Evolutionary conservation across 2,888 invertebrate genomes (phyloP).

Genomic region (Galeruca laticollis): DNA sequence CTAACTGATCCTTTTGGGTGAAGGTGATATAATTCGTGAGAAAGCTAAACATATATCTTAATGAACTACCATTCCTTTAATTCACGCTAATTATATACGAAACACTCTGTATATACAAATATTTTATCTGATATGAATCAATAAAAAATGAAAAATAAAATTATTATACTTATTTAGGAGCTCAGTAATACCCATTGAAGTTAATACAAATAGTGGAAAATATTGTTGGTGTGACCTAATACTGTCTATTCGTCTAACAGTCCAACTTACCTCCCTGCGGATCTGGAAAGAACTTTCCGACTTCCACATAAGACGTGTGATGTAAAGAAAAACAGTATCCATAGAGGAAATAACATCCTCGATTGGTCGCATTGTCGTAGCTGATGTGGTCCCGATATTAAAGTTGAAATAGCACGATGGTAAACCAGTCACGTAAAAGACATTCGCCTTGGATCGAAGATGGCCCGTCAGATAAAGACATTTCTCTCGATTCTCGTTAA

Average conservation of each 20-base stretch:
- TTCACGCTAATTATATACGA: too few relatives aligned
- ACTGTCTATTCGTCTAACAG: too few relatives aligned
- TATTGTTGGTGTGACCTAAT: too few relatives aligned
- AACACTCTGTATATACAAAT: too few relatives aligned
- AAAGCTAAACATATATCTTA: too few relatives aligned
- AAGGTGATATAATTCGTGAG: too few relatives aligned
- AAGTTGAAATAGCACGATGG: constrained; percentile 44
- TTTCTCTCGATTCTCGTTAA: constrained; percentile 57
- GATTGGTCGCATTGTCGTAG: constrained; percentile 21
- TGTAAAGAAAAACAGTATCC: constrained; percentile 18
- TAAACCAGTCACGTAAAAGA: constrained; percentile 61
- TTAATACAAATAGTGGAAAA: background rate
- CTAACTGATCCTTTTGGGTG: too few relatives aligned
- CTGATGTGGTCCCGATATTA: constrained; percentile 29
- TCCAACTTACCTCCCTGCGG: background rate
- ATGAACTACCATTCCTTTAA: too few relatives aligned
- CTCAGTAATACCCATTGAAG: too few relatives aligned
- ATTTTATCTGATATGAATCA: too few relatives aligned
- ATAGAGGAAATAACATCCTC: constrained; percentile 27
- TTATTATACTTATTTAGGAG: too few relatives aligned
- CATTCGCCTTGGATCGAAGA: constrained; percentile 56
- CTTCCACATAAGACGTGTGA: constrained; percentile 6
- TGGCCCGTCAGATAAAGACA: constrained; percentile 59
- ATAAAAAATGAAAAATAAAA: too few relatives aligned
- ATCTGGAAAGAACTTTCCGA: background rate